phyloP scores from a whole-genome alignment of 2,113 vertebrate species.

The Delphinapterus leucas region DNA sequence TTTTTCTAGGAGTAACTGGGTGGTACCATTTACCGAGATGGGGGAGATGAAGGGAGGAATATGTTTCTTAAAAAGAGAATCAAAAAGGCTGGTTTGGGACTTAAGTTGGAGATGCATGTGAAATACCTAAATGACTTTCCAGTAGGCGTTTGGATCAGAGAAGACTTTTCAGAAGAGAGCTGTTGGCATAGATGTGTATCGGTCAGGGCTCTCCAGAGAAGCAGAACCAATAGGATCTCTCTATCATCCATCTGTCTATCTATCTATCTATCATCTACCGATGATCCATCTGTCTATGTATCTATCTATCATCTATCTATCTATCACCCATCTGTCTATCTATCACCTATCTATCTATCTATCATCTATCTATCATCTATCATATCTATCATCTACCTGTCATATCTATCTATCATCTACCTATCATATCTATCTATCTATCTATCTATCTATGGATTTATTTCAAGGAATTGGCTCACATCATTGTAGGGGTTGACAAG shows the following conservation, averaged over 20 bases:
- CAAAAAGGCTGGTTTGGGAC: neutral
- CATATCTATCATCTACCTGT: neutral
- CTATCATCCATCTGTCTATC: neutral
- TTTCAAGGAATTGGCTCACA: too few species aligned
- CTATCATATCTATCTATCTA: neutral
- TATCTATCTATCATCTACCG: too few species aligned
- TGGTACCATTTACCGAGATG: neutral
- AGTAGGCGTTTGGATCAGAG: neutral
- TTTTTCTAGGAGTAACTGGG: neutral
- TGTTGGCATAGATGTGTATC: neutral
- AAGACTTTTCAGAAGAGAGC: neutral
- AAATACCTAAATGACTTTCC: neutral
- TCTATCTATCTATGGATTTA: neutral
- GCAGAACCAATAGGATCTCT: neutral
- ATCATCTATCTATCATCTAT: neutral
- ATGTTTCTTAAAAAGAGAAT: neutral
- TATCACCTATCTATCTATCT: neutral
- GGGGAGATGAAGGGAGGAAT: neutral
- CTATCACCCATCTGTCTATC: too few species aligned
- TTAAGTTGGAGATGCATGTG: neutral
- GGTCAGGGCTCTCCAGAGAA: neutral
- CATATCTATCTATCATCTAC: neutral
- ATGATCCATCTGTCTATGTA: neutral
- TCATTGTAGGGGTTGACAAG: neutral
- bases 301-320: neutral